phyloP scores from a whole-genome alignment of 2,113 vertebrate genomes.

The Fulica atra region DNA sequence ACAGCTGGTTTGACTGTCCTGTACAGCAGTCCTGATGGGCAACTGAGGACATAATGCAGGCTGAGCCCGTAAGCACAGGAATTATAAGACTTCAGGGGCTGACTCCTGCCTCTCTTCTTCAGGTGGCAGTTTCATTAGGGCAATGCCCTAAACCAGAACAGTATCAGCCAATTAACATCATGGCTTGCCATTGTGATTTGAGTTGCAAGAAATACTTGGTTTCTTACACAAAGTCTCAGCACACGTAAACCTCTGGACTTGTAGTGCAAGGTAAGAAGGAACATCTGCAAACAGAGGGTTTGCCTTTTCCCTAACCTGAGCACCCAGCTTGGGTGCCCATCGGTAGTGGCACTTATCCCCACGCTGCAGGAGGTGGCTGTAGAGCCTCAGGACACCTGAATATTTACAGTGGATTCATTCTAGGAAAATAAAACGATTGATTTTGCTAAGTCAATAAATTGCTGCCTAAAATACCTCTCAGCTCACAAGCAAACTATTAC shows the following conservation, averaged over 20 bases:
- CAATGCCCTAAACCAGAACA: background rate
- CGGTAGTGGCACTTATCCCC: background rate
- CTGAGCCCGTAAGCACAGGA: background rate
- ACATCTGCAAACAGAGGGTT: background rate
- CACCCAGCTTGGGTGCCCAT: fast-evolving
- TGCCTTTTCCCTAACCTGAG: background rate
- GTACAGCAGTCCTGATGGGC: background rate
- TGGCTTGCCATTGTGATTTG: background rate
- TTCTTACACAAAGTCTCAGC: background rate
- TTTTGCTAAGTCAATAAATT: background rate
- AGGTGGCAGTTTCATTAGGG: background rate
- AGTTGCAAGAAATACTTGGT: background rate
- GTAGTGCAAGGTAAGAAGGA: background rate
- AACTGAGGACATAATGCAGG: background rate
- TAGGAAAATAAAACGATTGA: background rate
- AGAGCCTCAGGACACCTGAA: background rate
- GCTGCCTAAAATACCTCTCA: background rate
- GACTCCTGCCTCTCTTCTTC: background rate
- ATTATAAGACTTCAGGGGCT: background rate
- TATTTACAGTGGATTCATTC: background rate
- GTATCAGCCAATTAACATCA: background rate
- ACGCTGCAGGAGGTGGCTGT: background rate
- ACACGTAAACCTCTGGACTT: background rate
- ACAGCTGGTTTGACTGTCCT: background rate
- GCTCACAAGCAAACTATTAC: background rate